phyloP scores from a whole-genome alignment of 92 coral and sea anemone genomes.

The Palythoa grandis region DNA sequence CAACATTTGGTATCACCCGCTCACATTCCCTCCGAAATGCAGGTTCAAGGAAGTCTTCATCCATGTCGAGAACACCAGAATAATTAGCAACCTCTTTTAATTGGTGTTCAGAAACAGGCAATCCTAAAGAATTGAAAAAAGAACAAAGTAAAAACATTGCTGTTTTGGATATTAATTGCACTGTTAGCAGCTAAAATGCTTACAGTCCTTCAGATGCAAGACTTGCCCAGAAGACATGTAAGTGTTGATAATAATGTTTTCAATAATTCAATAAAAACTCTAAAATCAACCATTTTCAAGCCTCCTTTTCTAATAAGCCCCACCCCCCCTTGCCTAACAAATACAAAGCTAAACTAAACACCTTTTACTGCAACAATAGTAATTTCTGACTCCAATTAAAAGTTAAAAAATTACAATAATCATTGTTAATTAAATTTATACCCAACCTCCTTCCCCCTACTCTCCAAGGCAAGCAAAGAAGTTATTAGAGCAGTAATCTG shows the following conservation, averaged over 20 bases:
- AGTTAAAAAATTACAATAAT: not conserved
- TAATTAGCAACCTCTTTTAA: slow-evolving; percentile 55
- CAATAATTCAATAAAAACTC: slow-evolving; percentile 20
- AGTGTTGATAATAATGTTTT: slow-evolving; percentile 13
- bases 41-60: slow-evolving; percentile 68
- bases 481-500: not conserved
- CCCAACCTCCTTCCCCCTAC: not conserved
- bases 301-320: not conserved
- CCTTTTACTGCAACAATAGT: not conserved
- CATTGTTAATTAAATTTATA: no score
- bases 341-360: slow-evolving; percentile 1
- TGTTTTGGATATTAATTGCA: slow-evolving; percentile 15
- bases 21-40: slow-evolving; percentile 67
- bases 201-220: slow-evolving; percentile 28
- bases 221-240: slow-evolving; percentile 34
- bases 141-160: slow-evolving; percentile 9
- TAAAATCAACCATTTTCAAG: slow-evolving; percentile 19
- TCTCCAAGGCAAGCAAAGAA: not conserved
- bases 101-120: slow-evolving; percentile 61
- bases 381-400: not conserved
- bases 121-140: slow-evolving; percentile 39
- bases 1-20: slow-evolving; percentile 52
- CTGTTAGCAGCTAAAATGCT: slow-evolving; percentile 29
- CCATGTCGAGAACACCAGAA: slow-evolving; percentile 63
- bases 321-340: not conserved